Evolutionary conservation across 2,797 vertebrate genomes (phyloP).

Genomic region (Helarctos malayanus): DNA sequence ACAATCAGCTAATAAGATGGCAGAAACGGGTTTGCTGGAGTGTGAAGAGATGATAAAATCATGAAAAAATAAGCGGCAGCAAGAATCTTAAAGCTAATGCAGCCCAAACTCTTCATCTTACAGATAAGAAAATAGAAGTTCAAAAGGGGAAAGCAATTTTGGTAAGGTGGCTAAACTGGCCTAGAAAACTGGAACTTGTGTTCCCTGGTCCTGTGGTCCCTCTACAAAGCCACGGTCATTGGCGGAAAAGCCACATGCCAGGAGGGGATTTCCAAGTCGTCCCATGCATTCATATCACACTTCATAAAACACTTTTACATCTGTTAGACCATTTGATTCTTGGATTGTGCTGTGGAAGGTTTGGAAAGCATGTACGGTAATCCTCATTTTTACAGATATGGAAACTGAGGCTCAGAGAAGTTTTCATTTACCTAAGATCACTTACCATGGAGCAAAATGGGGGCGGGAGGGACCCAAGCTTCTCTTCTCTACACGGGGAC

Average conservation of each 20-base stretch:
- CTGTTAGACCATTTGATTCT: background rate
- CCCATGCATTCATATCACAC: background rate
- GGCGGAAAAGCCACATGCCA: background rate
- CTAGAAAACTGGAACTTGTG: slow-evolving; percentile 18
- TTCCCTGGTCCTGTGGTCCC: background rate
- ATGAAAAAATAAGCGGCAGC: slow-evolving; percentile 49
- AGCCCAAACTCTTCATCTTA: slow-evolving; percentile 42
- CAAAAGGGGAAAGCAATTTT: slow-evolving; percentile 31
- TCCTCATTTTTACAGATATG: slow-evolving; percentile 15
- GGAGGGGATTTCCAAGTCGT: background rate
- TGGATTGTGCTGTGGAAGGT: background rate
- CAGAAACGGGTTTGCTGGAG: slow-evolving; percentile 27
- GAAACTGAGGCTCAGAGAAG: background rate
- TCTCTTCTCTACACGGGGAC: background rate
- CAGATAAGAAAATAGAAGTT: slow-evolving; percentile 36
- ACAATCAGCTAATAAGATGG: slow-evolving; percentile 46
- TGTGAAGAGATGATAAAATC: slow-evolving; percentile 55
- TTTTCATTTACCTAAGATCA: slow-evolving; percentile 21
- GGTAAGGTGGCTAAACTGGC: background rate
- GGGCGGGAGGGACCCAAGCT: background rate
- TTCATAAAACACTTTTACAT: slow-evolving; percentile 3
- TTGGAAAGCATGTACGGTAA: background rate
- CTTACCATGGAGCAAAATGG: background rate
- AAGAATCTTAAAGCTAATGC: slow-evolving; percentile 53
- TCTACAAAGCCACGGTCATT: background rate